Conservation (phyloP, 2,113 vertebrate species). For the Circaetus gallicus region DNA sequence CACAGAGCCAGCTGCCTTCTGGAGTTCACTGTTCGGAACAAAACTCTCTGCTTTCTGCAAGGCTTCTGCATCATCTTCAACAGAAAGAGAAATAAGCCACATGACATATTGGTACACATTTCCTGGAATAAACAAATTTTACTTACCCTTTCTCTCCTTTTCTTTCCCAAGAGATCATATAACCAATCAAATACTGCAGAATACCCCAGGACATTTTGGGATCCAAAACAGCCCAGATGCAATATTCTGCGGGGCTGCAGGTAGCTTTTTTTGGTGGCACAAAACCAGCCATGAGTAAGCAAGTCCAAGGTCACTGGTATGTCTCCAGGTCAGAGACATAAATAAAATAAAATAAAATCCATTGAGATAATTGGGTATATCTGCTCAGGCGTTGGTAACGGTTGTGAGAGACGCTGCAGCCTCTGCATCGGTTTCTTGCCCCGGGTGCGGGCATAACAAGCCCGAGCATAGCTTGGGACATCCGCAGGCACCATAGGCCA, state of each 20-base stretch:
- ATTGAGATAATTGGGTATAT: accelerated
- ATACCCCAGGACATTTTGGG: neutral
- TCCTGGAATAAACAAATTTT: neutral
- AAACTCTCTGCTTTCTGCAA: neutral
- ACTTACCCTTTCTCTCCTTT: neutral
- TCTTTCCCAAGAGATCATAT: neutral
- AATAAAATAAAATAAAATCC: neutral
- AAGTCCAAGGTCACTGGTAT: neutral
- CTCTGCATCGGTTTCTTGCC: neutral
- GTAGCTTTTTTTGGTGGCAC: neutral
- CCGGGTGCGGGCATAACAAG: accelerated
- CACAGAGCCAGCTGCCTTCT: neutral
- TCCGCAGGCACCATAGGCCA: neutral
- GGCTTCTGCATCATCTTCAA: slow-evolving; percentile 11
- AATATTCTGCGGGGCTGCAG: neutral
- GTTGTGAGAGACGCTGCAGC: neutral
- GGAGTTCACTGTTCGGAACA: neutral
- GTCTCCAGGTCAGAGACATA: neutral
- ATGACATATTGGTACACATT: neutral
- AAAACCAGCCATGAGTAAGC: neutral
- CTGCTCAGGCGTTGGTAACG: neutral
- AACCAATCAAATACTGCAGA: neutral
- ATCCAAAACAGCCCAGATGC: neutral
- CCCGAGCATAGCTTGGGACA: neutral
- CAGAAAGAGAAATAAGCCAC: neutral